Evolutionary conservation across 2,797 vertebrate species (phyloP), one percentile per base, ranked within the genome.

Genomic region (Erethizon dorsatum): DNA sequence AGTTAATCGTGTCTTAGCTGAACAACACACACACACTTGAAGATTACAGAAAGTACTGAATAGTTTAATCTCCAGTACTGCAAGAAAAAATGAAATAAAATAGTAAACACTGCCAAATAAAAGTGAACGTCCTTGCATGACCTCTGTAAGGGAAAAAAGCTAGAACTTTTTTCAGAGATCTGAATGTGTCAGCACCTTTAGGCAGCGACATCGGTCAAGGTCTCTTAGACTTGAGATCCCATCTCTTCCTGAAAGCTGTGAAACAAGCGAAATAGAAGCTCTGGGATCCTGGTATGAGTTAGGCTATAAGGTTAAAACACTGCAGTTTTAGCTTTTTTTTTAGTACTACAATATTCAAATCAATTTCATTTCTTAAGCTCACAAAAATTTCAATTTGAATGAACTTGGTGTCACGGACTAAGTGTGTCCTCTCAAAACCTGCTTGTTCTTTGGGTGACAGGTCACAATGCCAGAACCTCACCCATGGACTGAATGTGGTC

Each of bases 311-410:
- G 18, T 45, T 79, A 73, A 56, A n/a, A 79, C 45, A 79, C 1
- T 63, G 7, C 6, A 52, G 54, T 52, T 86, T 88, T 88, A 77
- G 24, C 26, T 87, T 67, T 75, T 61, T 83, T 61, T 77, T 56
- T 37, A 77, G 15, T 78, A 67, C 18, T 88, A 59, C 1, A 54
- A 15, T 69, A 14, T 96, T 78, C 57, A 50, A 63, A 78, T 41
- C 57, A 24, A 56, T 45, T 56, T 85, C 2, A 92, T 65, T 24
- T 75, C 77, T 95, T 57, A 73, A 63, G 47, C 11, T 61, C 28
- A 86, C 45, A 65, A 67, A 17, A 82, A 75, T 73, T 37, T 87
- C 37, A 91, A 45, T 61, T 67, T 87, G 63, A 87, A 87, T 87
- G 86, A 85, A 71, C 20, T 41, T 65, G 73, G 24, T 59, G 37